Percentiles rank a stretch among this genome's conserved stretches.
phyloP scores from a whole-genome alignment of 2,113 vertebrate species.

The Perca fluviatilis region DNA sequence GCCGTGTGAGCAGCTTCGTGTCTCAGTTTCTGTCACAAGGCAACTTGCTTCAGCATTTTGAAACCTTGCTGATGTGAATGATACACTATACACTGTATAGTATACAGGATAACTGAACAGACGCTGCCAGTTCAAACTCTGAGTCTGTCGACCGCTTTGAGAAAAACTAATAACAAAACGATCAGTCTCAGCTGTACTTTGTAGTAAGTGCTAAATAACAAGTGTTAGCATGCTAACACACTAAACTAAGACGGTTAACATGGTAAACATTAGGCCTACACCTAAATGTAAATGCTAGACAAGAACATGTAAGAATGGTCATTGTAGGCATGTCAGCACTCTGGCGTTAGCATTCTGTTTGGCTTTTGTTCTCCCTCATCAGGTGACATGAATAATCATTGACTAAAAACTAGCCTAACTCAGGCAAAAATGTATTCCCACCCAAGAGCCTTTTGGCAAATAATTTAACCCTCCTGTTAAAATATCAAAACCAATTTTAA shows the following conservation, averaged over 20 bases:
- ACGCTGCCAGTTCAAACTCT: constrained; percentile 40
- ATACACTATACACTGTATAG: constrained; percentile 8
- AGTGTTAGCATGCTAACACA: neutral
- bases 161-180: constrained; percentile 8
- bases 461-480: neutral
- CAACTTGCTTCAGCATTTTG: constrained; percentile 20
- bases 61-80: constrained; percentile 51
- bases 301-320: neutral
- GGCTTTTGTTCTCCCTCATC: neutral
- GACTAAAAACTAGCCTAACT: neutral
- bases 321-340: neutral
- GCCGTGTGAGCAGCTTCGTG: neutral
- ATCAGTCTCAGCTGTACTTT: neutral
- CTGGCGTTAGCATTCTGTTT: neutral
- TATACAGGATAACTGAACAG: constrained; percentile 5
- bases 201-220: neutral
- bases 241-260: neutral
- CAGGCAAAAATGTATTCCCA: neutral
- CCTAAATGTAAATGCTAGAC: neutral
- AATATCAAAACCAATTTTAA: too few relatives aligned
- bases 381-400: neutral
- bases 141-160: constrained; percentile 49
- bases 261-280: neutral
- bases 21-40: constrained; percentile 10
- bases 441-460: neutral